Evolutionary conservation across 1,140 invertebrate genomes (phyloP).

Genomic region (Tachypleus tridentatus): DNA sequence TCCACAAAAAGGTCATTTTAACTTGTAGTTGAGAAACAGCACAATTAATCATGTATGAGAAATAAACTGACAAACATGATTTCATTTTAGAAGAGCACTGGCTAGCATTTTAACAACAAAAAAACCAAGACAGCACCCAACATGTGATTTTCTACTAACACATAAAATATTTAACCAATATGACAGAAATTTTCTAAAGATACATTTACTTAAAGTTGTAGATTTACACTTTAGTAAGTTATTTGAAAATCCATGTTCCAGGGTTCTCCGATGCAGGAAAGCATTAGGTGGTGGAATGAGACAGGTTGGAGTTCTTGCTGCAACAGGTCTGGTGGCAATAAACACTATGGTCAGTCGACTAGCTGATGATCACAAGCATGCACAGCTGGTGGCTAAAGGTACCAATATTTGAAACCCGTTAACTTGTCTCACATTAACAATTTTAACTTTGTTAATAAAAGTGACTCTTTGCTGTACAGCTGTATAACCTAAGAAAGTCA

Average conservation of each 20-base stretch:
- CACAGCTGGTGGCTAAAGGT: slow-evolving; percentile 54
- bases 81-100: no score
- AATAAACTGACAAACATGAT: no score
- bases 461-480: slow-evolving; percentile 1
- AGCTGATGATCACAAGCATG: slow-evolving; percentile 57
- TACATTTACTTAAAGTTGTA: no score
- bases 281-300: slow-evolving; percentile 84
- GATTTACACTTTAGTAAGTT: no score
- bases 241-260: not conserved
- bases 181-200: slow-evolving; percentile 37
- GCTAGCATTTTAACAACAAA: no score
- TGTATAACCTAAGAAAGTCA: no score
- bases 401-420: slow-evolving; percentile 15
- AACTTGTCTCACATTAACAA: not conserved
- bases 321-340: slow-evolving; percentile 68
- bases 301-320: slow-evolving; percentile 76
- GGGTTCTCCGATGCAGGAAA: slow-evolving; percentile 63
- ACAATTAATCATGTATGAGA: no score
- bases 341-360: slow-evolving; percentile 58
- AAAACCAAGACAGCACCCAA: no score
- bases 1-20: no score
- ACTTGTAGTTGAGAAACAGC: no score
- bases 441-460: slow-evolving; percentile 21
- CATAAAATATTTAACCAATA: slow-evolving; percentile 13
- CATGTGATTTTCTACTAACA: no score